A percentile compares a stretch with the other conserved stretches of the same genome.
Evolutionary conservation across 1,140 invertebrate species (phyloP).

Genomic region (Chrysopa pallens): DNA sequence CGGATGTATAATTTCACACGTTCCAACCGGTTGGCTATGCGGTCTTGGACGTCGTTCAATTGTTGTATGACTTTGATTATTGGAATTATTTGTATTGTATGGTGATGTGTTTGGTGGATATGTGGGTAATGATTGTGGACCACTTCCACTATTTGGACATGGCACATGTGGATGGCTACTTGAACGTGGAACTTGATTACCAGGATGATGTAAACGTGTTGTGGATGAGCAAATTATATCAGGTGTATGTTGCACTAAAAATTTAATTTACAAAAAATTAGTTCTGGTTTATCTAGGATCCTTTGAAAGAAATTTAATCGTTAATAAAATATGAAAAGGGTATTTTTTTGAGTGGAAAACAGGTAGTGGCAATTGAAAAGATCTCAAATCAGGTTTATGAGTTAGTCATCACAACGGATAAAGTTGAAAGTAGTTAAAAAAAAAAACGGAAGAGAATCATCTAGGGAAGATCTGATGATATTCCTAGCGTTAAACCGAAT

Average conservation of each 20-base stretch:
- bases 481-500: too few relatives aligned
- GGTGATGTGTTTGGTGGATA: not conserved
- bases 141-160: not conserved
- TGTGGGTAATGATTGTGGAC: not conserved
- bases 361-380: too few relatives aligned
- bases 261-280: too few relatives aligned
- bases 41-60: slow-evolving; percentile 16
- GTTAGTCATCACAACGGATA: too few relatives aligned
- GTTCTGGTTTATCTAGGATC: too few relatives aligned
- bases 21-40: slow-evolving; percentile 20
- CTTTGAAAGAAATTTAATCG: too few relatives aligned
- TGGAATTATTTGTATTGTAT: slow-evolving; percentile 2
- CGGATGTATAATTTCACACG: slow-evolving; percentile 11
- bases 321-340: too few relatives aligned
- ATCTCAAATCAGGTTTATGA: too few relatives aligned
- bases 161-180: not conserved
- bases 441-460: too few relatives aligned
- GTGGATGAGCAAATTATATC: not conserved
- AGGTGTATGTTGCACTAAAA: not conserved
- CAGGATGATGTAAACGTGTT: not conserved
- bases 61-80: slow-evolving; percentile 5
- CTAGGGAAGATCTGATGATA: too few relatives aligned
- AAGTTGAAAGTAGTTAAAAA: too few relatives aligned
- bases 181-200: not conserved
- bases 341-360: too few relatives aligned